A percentile compares a stretch with the other conserved stretches of the same genome.
Evolutionary conservation across 2,888 invertebrate species (phyloP).

Genomic region (Dastarcus helophoroides): DNA sequence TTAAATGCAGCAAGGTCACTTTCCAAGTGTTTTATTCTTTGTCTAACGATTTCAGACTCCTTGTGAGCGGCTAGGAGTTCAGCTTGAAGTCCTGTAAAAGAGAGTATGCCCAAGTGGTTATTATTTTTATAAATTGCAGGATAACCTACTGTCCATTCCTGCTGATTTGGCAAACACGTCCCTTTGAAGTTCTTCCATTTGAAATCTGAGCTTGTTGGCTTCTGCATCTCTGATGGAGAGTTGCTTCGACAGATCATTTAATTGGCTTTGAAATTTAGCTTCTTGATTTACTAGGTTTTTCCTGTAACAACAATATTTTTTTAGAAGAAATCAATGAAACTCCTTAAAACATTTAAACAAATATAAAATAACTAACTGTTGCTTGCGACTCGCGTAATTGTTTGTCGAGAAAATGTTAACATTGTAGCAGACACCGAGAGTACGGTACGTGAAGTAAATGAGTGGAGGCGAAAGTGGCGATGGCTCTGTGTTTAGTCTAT

Average conservation of each 20-base stretch:
- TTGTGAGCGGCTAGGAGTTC: conserved; percentile 54
- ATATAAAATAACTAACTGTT: too few relatives aligned
- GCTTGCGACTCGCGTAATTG: too few relatives aligned
- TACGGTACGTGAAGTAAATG: too few relatives aligned
- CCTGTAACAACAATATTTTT: conserved; percentile 43
- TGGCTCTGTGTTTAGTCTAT: too few relatives aligned
- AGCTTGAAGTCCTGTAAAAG: conserved; percentile 48
- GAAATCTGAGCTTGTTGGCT: conserved; percentile 43
- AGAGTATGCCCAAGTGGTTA: too few relatives aligned
- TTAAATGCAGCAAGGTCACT: conserved; percentile 48
- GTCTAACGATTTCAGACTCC: conserved; percentile 50
- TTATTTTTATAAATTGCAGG: conserved; percentile 2
- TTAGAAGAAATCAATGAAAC: too few relatives aligned
- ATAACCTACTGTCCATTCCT: conserved; percentile 52
- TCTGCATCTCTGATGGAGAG: conserved; percentile 45
- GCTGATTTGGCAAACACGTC: conserved; percentile 50
- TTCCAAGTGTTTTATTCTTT: conserved; percentile 48
- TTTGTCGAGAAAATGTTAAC: too few relatives aligned
- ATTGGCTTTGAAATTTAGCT: conserved; percentile 47
- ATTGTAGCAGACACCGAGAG: too few relatives aligned
- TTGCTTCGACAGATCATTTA: conserved; percentile 47
- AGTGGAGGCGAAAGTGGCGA: too few relatives aligned
- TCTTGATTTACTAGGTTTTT: conserved; percentile 50
- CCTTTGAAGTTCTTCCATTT: conserved; percentile 46
- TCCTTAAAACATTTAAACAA: too few relatives aligned